Base-by-base conservation (phyloP, 1,140 invertebrate genomes). In the Gryllus bimaculatus region DNA sequence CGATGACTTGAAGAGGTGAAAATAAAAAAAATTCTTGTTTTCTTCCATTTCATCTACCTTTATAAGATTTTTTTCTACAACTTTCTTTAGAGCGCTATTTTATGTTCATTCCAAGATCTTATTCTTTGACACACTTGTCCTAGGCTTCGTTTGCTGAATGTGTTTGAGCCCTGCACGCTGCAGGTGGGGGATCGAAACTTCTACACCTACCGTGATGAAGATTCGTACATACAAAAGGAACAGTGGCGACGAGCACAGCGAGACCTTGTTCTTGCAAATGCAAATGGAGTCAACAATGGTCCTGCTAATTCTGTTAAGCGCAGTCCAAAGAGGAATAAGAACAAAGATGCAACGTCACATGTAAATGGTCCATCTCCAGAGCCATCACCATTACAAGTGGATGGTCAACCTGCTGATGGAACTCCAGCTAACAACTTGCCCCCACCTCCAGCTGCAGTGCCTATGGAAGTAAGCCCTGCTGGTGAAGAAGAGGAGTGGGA, bases 121-220 rank as follows among this genome's bases (percentile, higher is more conserved):
- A 15, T 15, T 10, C 8, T n/a, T 10, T 10, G 74, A 75, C 74
- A 75, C 18, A 1, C 18, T n/a, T 18, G 15, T 4, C 73, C 1
- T 82, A 90, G 92, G 81, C 84, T 96, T 3, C 93, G 93, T 82
- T 87, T 93, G 75, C 86, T 96, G 47, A 95, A 96, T 84, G 91
- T 95, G 26, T 96, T 96, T 83, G 93, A 95, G 82, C 92, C 94
- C n/a, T 96, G 94, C 84, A 94, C 93, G 75, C 88, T 95, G 75
- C 95, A 96, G 88, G 92, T 97, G 66, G 95, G 94, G 75, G 95
- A 97, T 87, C 89, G 93, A 80, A 93, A 92, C 83, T 90, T 89
- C 82, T 93, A 93, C 85, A 86, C 87, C 1, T 86, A 92, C 48
- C 89, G 89, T 83, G 88, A 89, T 10, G 84, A 85, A 49, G 91